These are phyloP conservation scores for Orchesella cincta DNA, from an alignment of 1,140 invertebrate genomes.

Conservation along the genomic window DNA sequence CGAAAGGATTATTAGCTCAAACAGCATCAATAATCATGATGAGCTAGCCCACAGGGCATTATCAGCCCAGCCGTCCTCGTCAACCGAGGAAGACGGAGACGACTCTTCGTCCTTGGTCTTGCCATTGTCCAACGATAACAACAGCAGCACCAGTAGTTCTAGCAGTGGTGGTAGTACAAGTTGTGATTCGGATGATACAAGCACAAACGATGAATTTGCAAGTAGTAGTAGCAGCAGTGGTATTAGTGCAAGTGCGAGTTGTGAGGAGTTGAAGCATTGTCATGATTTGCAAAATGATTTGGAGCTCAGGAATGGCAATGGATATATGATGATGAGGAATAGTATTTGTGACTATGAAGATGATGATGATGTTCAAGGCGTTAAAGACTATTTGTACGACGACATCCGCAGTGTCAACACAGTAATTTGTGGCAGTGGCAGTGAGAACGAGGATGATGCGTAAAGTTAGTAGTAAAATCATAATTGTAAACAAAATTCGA, in stretches of 20 bases:
- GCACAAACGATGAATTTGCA: constrained; percentile 7
- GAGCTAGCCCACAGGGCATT: not conserved
- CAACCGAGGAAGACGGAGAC: constrained; percentile 1
- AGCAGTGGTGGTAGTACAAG: not conserved
- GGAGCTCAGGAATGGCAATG: no score
- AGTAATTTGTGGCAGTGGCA: no score
- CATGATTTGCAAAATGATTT: constrained; percentile 2
- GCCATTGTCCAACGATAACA: not conserved
- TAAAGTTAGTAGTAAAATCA: no score
- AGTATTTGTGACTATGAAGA: no score
- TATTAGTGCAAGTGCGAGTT: no score
- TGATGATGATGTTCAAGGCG: no score
- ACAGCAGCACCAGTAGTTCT: not conserved
- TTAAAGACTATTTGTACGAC: no score
- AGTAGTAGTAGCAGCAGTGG: constrained; percentile 3
- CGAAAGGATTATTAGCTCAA: not conserved
- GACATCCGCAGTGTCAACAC: no score
- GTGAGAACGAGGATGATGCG: no score
- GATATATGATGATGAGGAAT: no score
- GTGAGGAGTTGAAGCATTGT: not conserved
- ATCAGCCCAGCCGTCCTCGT: not conserved
- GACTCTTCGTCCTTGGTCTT: not conserved
- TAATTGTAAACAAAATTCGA: no score
- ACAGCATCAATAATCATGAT: not conserved
- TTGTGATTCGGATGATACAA: not conserved